Percentiles rank a stretch among this genome's conserved stretches.
Conservation (phyloP, 2,797 vertebrate genomes). For the Sebastes itinus region DNA sequence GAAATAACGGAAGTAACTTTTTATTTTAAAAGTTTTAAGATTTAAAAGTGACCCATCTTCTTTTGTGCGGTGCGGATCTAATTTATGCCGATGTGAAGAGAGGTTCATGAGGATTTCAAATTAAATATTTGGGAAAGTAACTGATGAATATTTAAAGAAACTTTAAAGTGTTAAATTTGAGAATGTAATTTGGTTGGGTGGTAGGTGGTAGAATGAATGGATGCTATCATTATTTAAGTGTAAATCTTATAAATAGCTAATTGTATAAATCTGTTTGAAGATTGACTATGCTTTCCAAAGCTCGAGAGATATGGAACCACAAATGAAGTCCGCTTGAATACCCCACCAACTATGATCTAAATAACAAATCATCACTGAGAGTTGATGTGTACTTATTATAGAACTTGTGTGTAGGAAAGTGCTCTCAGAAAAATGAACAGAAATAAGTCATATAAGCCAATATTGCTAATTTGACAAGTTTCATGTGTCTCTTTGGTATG, state of each 20-base stretch:
- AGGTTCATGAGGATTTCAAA: no score
- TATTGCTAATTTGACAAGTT: slow-evolving; percentile 70
- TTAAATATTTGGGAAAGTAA: neutral
- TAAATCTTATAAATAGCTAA: neutral
- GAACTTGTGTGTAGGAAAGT: slow-evolving; percentile 15
- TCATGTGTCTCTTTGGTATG: slow-evolving; percentile 62
- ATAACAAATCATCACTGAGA: slow-evolving; percentile 36
- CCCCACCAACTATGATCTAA: slow-evolving; percentile 7
- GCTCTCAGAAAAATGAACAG: slow-evolving; percentile 26
- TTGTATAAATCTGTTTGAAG: neutral
- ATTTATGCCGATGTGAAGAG: neutral
- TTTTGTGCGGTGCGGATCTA: neutral
- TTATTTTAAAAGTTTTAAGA: no score
- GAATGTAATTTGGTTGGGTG: neutral
- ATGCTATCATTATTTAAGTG: neutral
- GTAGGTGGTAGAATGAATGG: neutral
- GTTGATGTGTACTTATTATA: slow-evolving; percentile 34
- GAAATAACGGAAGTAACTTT: neutral
- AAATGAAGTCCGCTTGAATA: slow-evolving; percentile 20
- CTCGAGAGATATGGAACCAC: neutral
- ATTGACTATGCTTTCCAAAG: neutral
- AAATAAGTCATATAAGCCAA: slow-evolving; percentile 51
- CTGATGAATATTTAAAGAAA: neutral
- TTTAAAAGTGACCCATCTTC: neutral
- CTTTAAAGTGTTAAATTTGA: neutral